Evolutionary conservation across 64 coral and sea anemone genomes (phyloP).

Genomic region (Stichodactyla mertensii): DNA sequence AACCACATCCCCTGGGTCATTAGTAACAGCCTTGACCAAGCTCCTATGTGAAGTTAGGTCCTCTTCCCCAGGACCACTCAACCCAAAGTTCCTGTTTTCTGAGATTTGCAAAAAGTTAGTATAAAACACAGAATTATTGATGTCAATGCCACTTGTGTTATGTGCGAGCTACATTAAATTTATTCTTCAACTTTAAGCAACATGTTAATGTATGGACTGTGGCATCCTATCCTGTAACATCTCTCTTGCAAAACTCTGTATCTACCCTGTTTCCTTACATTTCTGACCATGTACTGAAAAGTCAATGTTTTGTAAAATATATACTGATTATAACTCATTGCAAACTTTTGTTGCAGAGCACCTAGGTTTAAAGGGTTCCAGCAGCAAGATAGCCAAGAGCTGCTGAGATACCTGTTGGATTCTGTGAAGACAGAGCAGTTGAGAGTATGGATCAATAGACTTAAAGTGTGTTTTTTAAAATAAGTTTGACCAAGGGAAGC

Average conservation of each 20-base stretch:
- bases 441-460: conserved; percentile 41
- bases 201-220: too few relatives aligned
- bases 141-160: too few relatives aligned
- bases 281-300: too few relatives aligned
- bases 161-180: too few relatives aligned
- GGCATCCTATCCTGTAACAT: too few relatives aligned
- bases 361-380: conserved; percentile 81
- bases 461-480: neutral
- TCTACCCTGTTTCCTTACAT: too few relatives aligned
- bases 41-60: conserved; percentile 60
- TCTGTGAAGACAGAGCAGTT: conserved; percentile 84
- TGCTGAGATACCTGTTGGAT: conserved; percentile 83
- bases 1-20: conserved; percentile 51
- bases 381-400: conserved; percentile 98
- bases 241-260: too few relatives aligned
- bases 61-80: conserved; percentile 36
- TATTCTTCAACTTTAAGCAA: too few relatives aligned
- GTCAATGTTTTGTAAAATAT: too few relatives aligned
- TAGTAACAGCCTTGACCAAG: conserved; percentile 70
- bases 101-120: conserved; percentile 98
- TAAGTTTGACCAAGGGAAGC: too few relatives aligned
- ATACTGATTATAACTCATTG: neutral
- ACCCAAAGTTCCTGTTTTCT: conserved; percentile 68
- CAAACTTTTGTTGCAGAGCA: conserved; percentile 43
- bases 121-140: neutral